A percentile compares a stretch with the other conserved stretches of the same genome.
phyloP scores from a whole-genome alignment of 1,140 invertebrate genomes.

The Drosophila simulans region DNA sequence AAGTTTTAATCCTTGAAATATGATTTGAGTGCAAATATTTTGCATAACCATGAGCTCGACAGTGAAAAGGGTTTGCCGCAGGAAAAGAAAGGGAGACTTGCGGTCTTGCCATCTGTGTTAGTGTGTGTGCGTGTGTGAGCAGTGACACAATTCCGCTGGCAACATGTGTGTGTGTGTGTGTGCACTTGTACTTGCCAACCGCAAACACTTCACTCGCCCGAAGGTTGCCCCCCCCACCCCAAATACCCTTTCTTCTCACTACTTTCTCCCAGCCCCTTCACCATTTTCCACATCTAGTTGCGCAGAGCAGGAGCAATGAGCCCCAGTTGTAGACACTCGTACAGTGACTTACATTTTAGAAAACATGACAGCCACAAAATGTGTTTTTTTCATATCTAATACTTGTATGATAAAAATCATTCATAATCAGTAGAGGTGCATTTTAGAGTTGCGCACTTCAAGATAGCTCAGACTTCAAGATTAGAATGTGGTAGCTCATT shows the following conservation, averaged over 20 bases:
- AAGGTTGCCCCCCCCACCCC: constrained; percentile 53
- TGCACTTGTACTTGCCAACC: constrained; percentile 81
- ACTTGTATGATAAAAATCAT: neutral
- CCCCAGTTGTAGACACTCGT: constrained; percentile 16
- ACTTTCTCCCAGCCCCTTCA: neutral
- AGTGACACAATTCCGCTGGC: constrained; percentile 74
- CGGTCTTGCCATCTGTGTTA: constrained; percentile 40
- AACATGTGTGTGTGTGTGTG: constrained; percentile 44
- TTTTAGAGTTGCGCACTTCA: no score
- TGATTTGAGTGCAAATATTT: constrained; percentile 84
- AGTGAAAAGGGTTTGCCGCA: constrained; percentile 47
- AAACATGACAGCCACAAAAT: neutral
- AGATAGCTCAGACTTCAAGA: no score
- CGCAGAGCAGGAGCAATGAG: constrained; percentile 17
- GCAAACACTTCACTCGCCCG: constrained; percentile 79
- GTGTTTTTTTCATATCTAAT: neutral
- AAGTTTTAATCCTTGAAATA: constrained; percentile 84
- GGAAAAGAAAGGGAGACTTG: constrained; percentile 36
- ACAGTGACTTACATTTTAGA: constrained; percentile 7
- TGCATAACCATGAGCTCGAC: constrained; percentile 79
- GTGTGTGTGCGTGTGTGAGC: constrained; percentile 36
- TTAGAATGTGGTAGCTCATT: no score
- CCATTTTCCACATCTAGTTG: neutral
- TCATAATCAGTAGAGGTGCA: neutral
- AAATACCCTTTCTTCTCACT: neutral